Base-by-base conservation (phyloP, 2,797 vertebrate species). In the Crenuchus spilurus region DNA sequence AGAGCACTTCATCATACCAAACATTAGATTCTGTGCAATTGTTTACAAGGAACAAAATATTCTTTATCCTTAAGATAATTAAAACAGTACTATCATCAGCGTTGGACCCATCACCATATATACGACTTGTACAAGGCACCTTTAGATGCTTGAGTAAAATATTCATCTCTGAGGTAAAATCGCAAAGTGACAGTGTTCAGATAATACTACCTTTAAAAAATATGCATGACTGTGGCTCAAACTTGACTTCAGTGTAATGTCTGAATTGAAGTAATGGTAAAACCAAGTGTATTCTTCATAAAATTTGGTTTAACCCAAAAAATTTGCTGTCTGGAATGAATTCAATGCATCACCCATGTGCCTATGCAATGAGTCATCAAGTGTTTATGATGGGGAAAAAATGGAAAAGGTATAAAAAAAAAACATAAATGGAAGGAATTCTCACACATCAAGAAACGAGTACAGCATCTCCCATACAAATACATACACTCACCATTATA, bases 111-210 rank as follows among this genome's bases (percentile, higher is more conserved):
- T 76, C 30, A 35, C 70, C 64, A 20, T 72, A 42, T 67, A 49
- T 35, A 24, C n/a, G 41, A 68, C 74, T 63, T 58, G 60, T 74
- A 70, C 55, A 82, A 80, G 81, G 81, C 77, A 82, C 80, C 77
- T 72, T 65, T 62, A 77, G 58, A 75, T 72, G 72, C 66, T 72
- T 74, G 58, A n/a, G 16, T 57, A 71, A 68, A 75, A 70, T 62
- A 62, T 39, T 55, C 9, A 37, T 66, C 67, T 75, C 44, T 66
- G 63, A 75, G 44, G 51, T 54, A 69, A 66, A 75, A 49, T 28
- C 63, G 67, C 54, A 48, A 67, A 60, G 57, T 70, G 66, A 63
- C 66, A 42, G 48, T 70, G 66, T 69, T 75, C 33, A 8, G 55
- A 60, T 68, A 61, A 61, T 60, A 65, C 31, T 42, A 55, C 30